Conservation (phyloP, 2,113 vertebrate genomes). For the Lampris incognitus region DNA sequence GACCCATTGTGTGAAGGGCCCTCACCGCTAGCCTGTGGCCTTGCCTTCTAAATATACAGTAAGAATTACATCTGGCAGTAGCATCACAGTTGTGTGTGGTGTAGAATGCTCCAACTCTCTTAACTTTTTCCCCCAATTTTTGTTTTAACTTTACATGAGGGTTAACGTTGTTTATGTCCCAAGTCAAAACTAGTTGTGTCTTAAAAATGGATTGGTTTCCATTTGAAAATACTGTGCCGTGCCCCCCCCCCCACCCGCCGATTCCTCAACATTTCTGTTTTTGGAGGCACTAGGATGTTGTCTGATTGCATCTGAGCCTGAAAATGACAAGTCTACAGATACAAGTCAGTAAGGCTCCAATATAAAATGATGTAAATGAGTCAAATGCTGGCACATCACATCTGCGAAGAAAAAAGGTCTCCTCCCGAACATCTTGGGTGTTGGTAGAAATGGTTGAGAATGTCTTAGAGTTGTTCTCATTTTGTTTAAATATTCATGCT, state of each 20-base stretch:
- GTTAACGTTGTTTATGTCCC: not conserved
- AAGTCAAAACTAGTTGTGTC: not conserved
- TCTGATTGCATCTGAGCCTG: not conserved
- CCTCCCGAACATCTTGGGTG: not conserved
- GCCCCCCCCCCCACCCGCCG: too few relatives aligned
- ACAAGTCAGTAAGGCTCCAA: too few relatives aligned
- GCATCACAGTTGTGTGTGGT: too few relatives aligned
- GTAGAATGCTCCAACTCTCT: too few relatives aligned
- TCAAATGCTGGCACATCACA: not conserved
- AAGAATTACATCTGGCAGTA: too few relatives aligned
- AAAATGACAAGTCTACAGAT: too few relatives aligned
- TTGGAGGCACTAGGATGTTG: not conserved
- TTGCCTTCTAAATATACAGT: not conserved
- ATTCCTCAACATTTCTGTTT: not conserved
- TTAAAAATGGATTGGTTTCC: not conserved
- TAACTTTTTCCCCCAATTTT: too few relatives aligned
- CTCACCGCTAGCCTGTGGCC: not conserved
- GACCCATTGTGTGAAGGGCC: not conserved
- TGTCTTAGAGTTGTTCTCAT: conserved; percentile 38
- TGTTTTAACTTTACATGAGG: not conserved
- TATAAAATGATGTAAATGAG: not conserved
- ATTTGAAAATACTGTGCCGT: too few relatives aligned
- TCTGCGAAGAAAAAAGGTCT: conserved; percentile 14
- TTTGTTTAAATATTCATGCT: conserved; percentile 44
- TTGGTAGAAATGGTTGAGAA: conserved; percentile 8